Percentiles rank a stretch among this genome's conserved stretches.
Conservation (phyloP, 1,140 invertebrate species). For the Zaprionus lachaisei region DNA sequence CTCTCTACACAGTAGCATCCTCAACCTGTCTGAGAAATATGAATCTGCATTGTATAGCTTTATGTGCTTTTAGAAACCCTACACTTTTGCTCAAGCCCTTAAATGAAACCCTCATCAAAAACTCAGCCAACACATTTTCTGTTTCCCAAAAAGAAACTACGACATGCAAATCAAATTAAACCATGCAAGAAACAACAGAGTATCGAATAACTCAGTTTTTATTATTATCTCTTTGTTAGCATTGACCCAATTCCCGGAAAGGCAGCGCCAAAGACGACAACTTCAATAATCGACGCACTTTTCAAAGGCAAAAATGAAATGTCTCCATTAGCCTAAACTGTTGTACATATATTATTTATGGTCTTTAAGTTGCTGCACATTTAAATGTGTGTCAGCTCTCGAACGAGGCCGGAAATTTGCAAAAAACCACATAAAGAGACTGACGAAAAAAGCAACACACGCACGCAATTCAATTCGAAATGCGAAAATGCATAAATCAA, state of each 20-base stretch:
- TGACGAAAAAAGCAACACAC: constrained; percentile 1
- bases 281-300: constrained; percentile 29
- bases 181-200: constrained; percentile 28
- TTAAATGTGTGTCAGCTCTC: constrained; percentile 64
- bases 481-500: constrained; percentile 73
- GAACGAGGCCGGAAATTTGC: constrained; percentile 64
- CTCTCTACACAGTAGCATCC: background rate
- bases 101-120: constrained; percentile 28
- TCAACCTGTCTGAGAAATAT: background rate
- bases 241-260: constrained; percentile 73
- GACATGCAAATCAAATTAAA: constrained; percentile 49
- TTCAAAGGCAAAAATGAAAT: constrained; percentile 43
- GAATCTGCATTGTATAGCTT: background rate
- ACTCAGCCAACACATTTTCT: constrained; percentile 25
- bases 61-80: background rate
- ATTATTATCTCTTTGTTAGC: constrained; percentile 33
- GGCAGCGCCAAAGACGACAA: constrained; percentile 47
- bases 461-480: constrained; percentile 48
- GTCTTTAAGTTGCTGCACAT: constrained; percentile 56
- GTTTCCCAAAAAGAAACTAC: constrained; percentile 15
- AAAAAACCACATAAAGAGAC: constrained; percentile 41
- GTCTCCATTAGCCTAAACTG: constrained; percentile 54
- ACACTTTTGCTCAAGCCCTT: constrained; percentile 6
- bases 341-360: constrained; percentile 53
- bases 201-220: constrained; percentile 44